phyloP scores from a whole-genome alignment of 2,888 invertebrate species.

The Eucera pruinosa region DNA sequence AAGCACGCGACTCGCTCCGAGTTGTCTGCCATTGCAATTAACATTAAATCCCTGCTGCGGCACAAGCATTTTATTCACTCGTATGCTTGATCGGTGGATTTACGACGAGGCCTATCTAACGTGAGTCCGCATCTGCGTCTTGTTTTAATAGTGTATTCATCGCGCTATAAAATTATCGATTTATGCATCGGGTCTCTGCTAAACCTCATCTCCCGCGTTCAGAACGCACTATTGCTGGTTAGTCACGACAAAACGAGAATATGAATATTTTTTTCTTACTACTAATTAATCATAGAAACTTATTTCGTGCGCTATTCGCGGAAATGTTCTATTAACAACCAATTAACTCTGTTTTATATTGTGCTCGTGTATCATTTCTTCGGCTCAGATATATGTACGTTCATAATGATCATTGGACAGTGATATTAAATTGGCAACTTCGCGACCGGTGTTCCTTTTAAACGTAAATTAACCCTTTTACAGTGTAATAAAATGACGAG shows the following conservation, averaged over 20 bases:
- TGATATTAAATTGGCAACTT: too few relatives aligned
- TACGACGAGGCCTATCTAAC: slow-evolving; percentile 21
- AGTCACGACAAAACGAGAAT: slow-evolving; percentile 16
- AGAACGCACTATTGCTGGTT: background rate
- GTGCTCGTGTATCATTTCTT: slow-evolving; percentile 36
- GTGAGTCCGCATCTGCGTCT: slow-evolving; percentile 29
- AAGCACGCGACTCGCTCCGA: slow-evolving; percentile 17
- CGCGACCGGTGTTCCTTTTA: too few relatives aligned
- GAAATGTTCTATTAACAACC: background rate
- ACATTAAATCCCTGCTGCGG: slow-evolving; percentile 52
- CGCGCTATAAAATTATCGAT: slow-evolving; percentile 55
- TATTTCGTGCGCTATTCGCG: too few relatives aligned
- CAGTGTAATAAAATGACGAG: too few relatives aligned
- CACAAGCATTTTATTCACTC: slow-evolving; percentile 30
- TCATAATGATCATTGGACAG: too few relatives aligned
- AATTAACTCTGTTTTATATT: background rate
- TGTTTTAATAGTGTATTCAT: slow-evolving; percentile 46
- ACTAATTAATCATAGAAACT: slow-evolving; percentile 1
- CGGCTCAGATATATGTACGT: slow-evolving; percentile 7
- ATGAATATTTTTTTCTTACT: background rate
- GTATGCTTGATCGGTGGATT: slow-evolving; percentile 38
- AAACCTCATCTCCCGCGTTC: slow-evolving; percentile 35
- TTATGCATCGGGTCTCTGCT: slow-evolving; percentile 27
- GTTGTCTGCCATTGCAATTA: slow-evolving; percentile 42
- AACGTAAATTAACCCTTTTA: too few relatives aligned